Evolutionary conservation across 2,888 invertebrate genomes (phyloP), one percentile per base, ranked within the genome.

Genomic region (Napeogenes sylphis): DNA sequence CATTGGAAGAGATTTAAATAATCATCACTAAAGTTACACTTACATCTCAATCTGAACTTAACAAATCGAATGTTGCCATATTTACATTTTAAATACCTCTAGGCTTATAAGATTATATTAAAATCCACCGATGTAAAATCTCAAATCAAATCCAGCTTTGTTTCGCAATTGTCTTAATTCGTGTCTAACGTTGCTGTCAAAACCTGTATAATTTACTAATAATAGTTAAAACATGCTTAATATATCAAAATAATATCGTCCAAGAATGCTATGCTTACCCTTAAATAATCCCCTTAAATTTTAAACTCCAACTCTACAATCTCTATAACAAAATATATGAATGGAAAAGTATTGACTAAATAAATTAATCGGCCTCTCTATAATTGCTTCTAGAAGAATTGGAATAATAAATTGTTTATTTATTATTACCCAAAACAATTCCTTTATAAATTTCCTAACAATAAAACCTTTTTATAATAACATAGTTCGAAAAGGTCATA

Each of bases 241-340:
- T 57, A 3, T 10, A 42, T 62, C 59, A 45, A 47, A 56, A 63
- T 62, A 68, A 71, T 74, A 70, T 72, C 75, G 32, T 81, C 84
- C 81, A 79, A 81, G 83, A 84, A 84, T 85, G 85, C 77, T 66
- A 75, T 79, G 81, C 83, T 83, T 84, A 71, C 69, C 75, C 81
- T 79, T 75, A 47, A 51, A 30, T 30, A 30, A 51, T 10, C 51
- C 51, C 8, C 6, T 21, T 21, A 51, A 10, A 12, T 30, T 51
- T 51, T 51, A 51, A 21, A 8, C 51, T 30, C 6, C 4, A 21
- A 30, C 30, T 30, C 21, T 30, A 10, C 10, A 42, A 42, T 3
- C 51, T 12, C 6, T 21, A 14, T 3, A 51, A 51, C 30, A n/a
- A n/a, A 30, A 51, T 51, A 51, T 30, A 51, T 51, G 30, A 51